Conservation (phyloP, 2,888 invertebrate species). For the Dynastes hyllus region DNA sequence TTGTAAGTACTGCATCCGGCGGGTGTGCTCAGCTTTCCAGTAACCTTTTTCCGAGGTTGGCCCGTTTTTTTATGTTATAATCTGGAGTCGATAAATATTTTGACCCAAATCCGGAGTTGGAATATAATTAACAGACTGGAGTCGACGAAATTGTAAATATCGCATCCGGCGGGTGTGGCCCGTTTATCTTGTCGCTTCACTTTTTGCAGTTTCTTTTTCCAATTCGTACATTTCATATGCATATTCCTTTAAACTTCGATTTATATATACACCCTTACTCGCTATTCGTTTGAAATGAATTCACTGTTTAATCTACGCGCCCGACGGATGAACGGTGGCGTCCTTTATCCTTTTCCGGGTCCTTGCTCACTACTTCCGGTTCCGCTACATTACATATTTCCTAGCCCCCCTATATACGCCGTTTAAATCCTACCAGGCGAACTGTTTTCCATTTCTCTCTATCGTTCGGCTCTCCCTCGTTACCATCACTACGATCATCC, state of each 20-base stretch:
- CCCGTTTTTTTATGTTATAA: no score
- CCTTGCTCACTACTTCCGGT: conserved; percentile 58
- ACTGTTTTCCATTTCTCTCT: conserved; percentile 7
- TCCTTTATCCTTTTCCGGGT: conserved; percentile 58
- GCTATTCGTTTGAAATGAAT: conserved; percentile 33
- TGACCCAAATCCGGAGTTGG: no score
- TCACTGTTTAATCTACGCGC: conserved; percentile 51
- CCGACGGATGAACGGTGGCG: conserved; percentile 55
- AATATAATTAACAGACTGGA: no score
- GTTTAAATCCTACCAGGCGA: conserved; percentile 36
- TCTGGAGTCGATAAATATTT: no score
- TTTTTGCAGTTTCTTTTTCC: no score
- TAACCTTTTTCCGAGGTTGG: no score
- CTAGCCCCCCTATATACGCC: conserved; percentile 38
- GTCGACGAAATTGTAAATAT: no score
- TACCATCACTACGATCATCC: neutral
- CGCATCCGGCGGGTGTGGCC: no score
- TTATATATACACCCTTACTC: neutral
- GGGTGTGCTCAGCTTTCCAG: no score
- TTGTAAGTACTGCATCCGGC: no score
- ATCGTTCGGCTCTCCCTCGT: neutral
- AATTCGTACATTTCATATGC: no score
- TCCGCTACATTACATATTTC: conserved; percentile 59
- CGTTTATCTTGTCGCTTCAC: no score
- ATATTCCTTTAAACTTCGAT: neutral